Conservation (phyloP, 2,888 invertebrate species). For the Pristionchus arcanus region DNA sequence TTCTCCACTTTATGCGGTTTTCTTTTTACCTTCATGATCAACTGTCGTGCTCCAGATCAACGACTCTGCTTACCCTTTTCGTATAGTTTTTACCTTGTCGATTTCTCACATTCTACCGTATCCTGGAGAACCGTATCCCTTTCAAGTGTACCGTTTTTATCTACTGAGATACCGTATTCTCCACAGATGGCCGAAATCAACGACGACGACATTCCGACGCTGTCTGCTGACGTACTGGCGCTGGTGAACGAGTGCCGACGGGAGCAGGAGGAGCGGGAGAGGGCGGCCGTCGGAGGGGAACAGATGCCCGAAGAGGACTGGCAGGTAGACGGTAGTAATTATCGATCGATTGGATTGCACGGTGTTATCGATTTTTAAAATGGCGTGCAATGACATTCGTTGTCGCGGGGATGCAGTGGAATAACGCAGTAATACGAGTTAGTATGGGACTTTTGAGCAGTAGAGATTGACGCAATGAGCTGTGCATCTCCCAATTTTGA, state of each 20-base stretch:
- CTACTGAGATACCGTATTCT: not conserved
- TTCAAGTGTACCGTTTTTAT: not conserved
- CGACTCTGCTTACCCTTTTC: too few species aligned
- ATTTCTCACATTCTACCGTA: not conserved
- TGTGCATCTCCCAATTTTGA: too few species aligned
- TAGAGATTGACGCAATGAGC: too few species aligned
- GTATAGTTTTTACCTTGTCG: not conserved
- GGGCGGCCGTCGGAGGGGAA: constrained; percentile 54
- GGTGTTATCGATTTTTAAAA: too few species aligned
- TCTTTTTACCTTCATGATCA: too few species aligned
- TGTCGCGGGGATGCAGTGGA: too few species aligned
- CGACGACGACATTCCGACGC: constrained; percentile 62
- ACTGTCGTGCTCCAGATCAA: too few species aligned
- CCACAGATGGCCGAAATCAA: constrained; percentile 4
- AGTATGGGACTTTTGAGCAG: too few species aligned
- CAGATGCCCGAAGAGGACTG: constrained; percentile 67
- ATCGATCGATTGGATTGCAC: too few species aligned
- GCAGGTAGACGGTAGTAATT: constrained; percentile 62
- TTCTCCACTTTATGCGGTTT: too few species aligned
- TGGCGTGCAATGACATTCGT: too few species aligned
- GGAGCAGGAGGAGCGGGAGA: constrained; percentile 55
- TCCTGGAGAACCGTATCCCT: not conserved
- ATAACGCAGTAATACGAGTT: too few species aligned
- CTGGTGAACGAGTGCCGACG: constrained; percentile 59
- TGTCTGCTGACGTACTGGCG: constrained; percentile 64